phyloP scores from a whole-genome alignment of 2,797 vertebrate species.

The Gadopsis bispinosus region DNA sequence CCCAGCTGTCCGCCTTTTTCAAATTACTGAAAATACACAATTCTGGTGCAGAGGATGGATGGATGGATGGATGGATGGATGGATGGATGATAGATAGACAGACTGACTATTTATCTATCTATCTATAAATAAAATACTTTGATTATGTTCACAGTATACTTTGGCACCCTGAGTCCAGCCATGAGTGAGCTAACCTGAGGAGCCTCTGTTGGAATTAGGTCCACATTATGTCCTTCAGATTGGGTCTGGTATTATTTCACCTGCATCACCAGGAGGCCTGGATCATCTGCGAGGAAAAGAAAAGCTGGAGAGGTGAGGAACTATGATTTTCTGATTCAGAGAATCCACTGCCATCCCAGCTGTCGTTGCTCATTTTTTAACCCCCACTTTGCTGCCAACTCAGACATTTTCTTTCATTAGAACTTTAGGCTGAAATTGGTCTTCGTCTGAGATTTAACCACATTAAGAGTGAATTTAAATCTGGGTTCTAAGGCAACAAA shows the following conservation, averaged over 20 bases:
- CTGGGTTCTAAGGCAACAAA: conserved; percentile 24
- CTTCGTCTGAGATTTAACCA: conserved; percentile 33
- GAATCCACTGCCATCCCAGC: conserved; percentile 17
- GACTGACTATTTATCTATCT: no score
- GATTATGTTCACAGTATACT: not conserved
- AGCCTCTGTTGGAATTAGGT: conserved; percentile 13
- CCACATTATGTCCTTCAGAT: conserved; percentile 9
- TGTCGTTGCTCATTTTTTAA: not conserved
- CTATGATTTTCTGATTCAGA: conserved; percentile 59
- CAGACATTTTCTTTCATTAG: conserved; percentile 14
- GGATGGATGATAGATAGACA: no score
- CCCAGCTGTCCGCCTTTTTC: conserved; percentile 52
- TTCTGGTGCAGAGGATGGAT: conserved; percentile 21
- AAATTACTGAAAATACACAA: conserved; percentile 53
- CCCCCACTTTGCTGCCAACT: conserved; percentile 23
- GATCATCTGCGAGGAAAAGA: conserved; percentile 1
- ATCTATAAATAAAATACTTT: not conserved
- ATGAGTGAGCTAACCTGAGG: not conserved
- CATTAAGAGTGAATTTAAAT: conserved; percentile 44
- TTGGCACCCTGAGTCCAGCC: not conserved
- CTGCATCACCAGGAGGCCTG: conserved; percentile 4
- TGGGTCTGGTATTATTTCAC: conserved; percentile 14
- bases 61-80: no score
- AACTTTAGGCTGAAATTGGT: conserved; percentile 49
- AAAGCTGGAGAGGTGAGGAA: conserved; percentile 38